phyloP scores from a whole-genome alignment of 2,113 vertebrate genomes.

The Xenus cinereus region DNA sequence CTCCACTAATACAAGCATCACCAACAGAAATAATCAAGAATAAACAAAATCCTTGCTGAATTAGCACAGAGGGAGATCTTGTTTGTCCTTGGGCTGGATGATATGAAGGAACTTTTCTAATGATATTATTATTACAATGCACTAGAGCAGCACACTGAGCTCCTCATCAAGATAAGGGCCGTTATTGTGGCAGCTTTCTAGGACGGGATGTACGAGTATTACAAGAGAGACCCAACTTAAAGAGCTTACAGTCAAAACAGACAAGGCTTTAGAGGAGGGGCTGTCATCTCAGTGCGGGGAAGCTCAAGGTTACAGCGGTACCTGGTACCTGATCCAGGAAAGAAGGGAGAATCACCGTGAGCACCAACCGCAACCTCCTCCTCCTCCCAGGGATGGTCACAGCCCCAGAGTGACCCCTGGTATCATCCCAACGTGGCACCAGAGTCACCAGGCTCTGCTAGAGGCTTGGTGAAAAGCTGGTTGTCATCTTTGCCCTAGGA shows the following conservation, averaged over 20 bases:
- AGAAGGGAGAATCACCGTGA: fast-evolving
- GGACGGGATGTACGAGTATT: background rate
- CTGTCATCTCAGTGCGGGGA: background rate
- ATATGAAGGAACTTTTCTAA: background rate
- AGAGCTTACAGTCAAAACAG: background rate
- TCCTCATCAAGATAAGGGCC: background rate
- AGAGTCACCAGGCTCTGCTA: background rate
- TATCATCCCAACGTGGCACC: fast-evolving
- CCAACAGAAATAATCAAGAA: conserved; percentile 17
- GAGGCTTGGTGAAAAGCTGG: background rate
- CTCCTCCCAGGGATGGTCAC: background rate
- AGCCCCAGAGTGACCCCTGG: background rate
- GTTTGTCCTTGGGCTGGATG: background rate
- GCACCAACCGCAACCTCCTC: fast-evolving
- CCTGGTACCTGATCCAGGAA: fast-evolving
- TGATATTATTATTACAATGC: background rate
- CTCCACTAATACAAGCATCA: background rate
- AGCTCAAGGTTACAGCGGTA: background rate
- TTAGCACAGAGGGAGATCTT: conserved; percentile 15
- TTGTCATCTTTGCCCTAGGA: background rate
- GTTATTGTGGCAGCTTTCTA: background rate
- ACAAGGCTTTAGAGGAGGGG: background rate
- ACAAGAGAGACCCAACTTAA: background rate
- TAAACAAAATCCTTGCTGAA: conserved; percentile 31
- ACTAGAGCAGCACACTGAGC: background rate